phyloP scores from a whole-genome alignment of 2,888 invertebrate species.

The Limnephilus lunatus region DNA sequence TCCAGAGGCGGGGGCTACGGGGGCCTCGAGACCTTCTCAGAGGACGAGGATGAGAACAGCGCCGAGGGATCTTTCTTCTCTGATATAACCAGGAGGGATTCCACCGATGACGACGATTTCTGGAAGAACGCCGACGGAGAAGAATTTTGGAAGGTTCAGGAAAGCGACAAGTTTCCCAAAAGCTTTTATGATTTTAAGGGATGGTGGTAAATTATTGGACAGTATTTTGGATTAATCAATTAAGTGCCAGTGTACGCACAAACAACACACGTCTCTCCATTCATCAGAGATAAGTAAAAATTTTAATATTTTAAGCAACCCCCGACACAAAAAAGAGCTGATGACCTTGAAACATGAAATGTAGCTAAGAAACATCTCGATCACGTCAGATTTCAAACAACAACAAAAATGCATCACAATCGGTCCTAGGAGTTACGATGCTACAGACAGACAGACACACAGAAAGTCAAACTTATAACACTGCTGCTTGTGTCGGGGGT shows the following conservation, averaged over 20 bases:
- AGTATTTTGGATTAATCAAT: not conserved
- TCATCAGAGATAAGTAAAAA: too few relatives aligned
- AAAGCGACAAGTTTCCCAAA: constrained; percentile 33
- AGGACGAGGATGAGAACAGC: constrained; percentile 12
- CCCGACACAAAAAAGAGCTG: too few relatives aligned
- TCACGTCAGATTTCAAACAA: too few relatives aligned
- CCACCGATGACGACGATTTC: not conserved
- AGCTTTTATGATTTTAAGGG: constrained; percentile 54
- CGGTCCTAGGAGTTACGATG: too few relatives aligned
- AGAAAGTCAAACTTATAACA: too few relatives aligned
- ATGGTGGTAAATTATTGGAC: constrained; percentile 58
- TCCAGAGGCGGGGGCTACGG: not conserved
- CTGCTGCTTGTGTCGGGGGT: too few relatives aligned
- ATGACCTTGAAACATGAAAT: too few relatives aligned
- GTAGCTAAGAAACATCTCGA: too few relatives aligned
- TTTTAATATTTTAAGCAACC: too few relatives aligned
- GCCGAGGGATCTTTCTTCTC: not conserved
- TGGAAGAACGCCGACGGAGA: not conserved
- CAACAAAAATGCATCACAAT: too few relatives aligned
- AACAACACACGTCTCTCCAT: too few relatives aligned
- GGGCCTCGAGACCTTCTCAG: constrained; percentile 7
- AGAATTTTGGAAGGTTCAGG: constrained; percentile 8
- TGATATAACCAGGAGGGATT: not conserved
- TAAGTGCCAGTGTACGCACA: not conserved
- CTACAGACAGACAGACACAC: too few relatives aligned